These are phyloP conservation scores for Sinodicranocentrus sp. DNA, from an alignment of 2,888 invertebrate species.

Conservation along the genomic window DNA sequence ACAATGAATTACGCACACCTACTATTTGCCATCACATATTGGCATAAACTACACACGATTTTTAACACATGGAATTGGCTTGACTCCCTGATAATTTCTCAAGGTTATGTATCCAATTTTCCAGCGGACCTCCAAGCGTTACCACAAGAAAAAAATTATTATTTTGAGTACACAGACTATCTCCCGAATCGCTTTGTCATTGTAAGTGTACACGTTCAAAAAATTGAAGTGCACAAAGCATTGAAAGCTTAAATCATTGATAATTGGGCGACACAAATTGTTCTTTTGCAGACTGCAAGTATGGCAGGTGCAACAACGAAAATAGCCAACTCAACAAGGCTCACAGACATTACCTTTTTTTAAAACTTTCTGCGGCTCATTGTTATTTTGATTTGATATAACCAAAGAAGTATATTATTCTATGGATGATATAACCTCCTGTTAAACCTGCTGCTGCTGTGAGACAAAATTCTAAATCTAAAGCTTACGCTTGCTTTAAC, in stretches of 20 bases:
- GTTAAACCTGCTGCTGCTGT: neutral
- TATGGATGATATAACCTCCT: too few species aligned
- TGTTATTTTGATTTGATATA: neutral
- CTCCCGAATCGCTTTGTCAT: neutral
- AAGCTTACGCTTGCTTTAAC: too few species aligned
- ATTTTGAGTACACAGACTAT: neutral
- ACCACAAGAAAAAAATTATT: too few species aligned
- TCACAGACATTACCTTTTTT: neutral
- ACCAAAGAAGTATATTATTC: too few species aligned
- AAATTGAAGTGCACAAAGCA: neutral
- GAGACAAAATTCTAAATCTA: slow-evolving; percentile 11
- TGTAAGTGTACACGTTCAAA: neutral
- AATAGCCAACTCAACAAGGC: neutral
- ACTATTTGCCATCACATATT: too few species aligned
- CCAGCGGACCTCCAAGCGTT: too few species aligned
- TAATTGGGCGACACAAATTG: slow-evolving; percentile 38
- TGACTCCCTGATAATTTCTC: neutral
- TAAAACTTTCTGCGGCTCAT: neutral
- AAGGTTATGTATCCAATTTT: slow-evolving; percentile 9
- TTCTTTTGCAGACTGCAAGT: neutral
- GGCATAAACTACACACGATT: too few species aligned
- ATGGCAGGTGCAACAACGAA: slow-evolving; percentile 2
- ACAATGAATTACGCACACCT: too few species aligned
- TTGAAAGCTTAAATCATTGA: slow-evolving; percentile 35
- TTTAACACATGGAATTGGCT: neutral